Percentiles rank a stretch among this genome's conserved stretches.
Conservation (phyloP, 2,797 vertebrate species). For the Liasis olivaceus region DNA sequence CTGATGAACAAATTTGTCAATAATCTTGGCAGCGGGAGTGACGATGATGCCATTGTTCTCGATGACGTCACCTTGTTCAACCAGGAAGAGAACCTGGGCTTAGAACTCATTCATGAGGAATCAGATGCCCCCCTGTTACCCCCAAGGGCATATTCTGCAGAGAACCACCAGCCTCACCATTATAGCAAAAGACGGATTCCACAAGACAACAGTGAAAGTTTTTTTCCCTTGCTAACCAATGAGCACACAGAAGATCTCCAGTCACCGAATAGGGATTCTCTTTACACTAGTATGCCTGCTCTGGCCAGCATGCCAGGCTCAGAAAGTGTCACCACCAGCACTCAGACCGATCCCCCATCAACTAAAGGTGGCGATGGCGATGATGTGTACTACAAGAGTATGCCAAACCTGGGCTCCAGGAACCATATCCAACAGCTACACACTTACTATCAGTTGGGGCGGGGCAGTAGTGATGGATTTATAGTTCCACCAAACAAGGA, state of each 20-base stretch:
- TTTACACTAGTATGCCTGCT: slow-evolving; percentile 95
- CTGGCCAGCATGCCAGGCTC: slow-evolving; percentile 82
- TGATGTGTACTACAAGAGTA: slow-evolving; percentile 98
- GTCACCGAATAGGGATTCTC: slow-evolving; percentile 91
- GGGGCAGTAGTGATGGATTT: slow-evolving; percentile 96
- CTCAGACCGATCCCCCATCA: slow-evolving; percentile 82
- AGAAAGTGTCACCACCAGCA: slow-evolving; percentile 76
- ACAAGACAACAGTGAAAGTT: slow-evolving; percentile 96
- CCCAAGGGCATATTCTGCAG: slow-evolving; percentile 78
- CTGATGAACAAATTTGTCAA: slow-evolving; percentile 97
- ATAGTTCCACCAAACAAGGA: slow-evolving; percentile 93
- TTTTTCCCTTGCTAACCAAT: slow-evolving; percentile 93
- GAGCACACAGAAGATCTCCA: slow-evolving; percentile 90
- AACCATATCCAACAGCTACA: slow-evolving; percentile 95
- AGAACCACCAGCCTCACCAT: slow-evolving; percentile 86
- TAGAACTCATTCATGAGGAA: slow-evolving; percentile 94
- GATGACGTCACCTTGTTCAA: slow-evolving; percentile 85
- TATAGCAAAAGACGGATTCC: slow-evolving; percentile 87
- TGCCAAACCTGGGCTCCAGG: slow-evolving; percentile 95
- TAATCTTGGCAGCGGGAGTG: slow-evolving; percentile 87
- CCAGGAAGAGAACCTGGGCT: slow-evolving; percentile 88
- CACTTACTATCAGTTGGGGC: slow-evolving; percentile 94
- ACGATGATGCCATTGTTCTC: slow-evolving; percentile 81
- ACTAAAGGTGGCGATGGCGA: slow-evolving; percentile 86
- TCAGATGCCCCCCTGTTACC: slow-evolving; percentile 90